A percentile compares a stretch with the other conserved stretches of the same genome.
These are phyloP conservation scores for Pristionchus arcanus DNA, from an alignment of 2,888 invertebrate genomes.

Conservation along the genomic window DNA sequence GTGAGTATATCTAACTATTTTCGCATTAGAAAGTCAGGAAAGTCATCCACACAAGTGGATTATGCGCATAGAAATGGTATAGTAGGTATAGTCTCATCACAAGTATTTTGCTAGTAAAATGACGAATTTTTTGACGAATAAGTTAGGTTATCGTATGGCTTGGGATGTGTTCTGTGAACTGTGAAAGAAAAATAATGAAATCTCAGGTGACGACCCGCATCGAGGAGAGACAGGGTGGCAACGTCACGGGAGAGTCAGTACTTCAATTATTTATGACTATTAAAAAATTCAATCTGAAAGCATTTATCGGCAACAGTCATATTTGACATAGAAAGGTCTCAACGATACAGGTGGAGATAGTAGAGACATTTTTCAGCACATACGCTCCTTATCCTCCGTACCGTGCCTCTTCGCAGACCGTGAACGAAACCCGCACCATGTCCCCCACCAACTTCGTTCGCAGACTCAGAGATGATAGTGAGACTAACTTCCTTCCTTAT, in stretches of 20 bases:
- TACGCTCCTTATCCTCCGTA: slow-evolving; percentile 75
- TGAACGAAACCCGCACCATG: slow-evolving; percentile 60
- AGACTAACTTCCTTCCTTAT: background rate
- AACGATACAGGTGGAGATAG: too few relatives aligned
- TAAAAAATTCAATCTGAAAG: background rate
- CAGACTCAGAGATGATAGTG: slow-evolving; percentile 77
- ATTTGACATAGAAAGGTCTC: too few relatives aligned
- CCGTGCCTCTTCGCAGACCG: slow-evolving; percentile 60
- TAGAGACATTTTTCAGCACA: too few relatives aligned
- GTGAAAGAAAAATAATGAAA: slow-evolving; percentile 59
- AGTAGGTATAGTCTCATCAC: too few relatives aligned
- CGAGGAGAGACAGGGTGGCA: slow-evolving; percentile 55
- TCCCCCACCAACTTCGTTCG: slow-evolving; percentile 77
- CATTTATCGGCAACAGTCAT: too few relatives aligned
- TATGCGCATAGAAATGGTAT: too few relatives aligned
- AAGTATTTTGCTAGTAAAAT: too few relatives aligned
- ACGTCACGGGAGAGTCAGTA: slow-evolving; percentile 52
- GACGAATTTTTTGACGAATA: too few relatives aligned
- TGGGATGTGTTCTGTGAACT: background rate
- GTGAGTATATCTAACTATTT: too few relatives aligned
- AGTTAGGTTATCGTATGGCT: too few relatives aligned
- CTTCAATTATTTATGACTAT: background rate
- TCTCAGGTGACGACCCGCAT: slow-evolving; percentile 49
- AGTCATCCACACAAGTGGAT: too few relatives aligned
- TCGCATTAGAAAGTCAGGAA: too few relatives aligned